Base-by-base conservation (phyloP, 2,888 invertebrate genomes). In the Philereme vetulata region DNA sequence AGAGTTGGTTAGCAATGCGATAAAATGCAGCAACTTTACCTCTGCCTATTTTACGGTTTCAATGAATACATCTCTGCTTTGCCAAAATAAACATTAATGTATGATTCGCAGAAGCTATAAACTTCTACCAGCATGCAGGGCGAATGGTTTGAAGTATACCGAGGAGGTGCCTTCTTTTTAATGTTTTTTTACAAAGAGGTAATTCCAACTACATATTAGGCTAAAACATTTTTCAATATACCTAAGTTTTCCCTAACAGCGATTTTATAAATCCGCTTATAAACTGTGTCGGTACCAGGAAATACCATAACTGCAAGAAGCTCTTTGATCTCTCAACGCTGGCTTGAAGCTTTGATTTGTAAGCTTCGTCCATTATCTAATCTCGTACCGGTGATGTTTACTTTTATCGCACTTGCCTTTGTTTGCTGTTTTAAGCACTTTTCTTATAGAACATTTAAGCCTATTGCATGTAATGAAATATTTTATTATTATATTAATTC, bases 281-380 rank as follows among this genome's bases (percentile, higher is more conserved):
- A 65, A 71, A 70, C 66, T 65, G 66, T 60, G 47, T 52, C 40
- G 46, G 57, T 75, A 76, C 76, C 69, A 72, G 72, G 76, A 75
- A 75, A 61, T n/a, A n/a, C 52, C 74, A 74, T 72, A 69, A 64
- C 51, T 52, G 51, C 53, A 42, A 53, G 11, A 67, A 59, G 64
- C 57, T 61, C 61, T 70, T 70, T 70, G 67, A 70, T 67, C 66
- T 65, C 58, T 21, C 34, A 52, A 46, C 49, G 50, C 48, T 48
- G 49, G 55, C 61, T 36, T 45, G 58, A 52, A 54, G 58, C 56
- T 63, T 62, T 62, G 62, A 60, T 66, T 56, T 45, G 64, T 64
- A 50, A 58, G 57, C 63, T 49, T 55, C 49, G 48, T 47, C 44
- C 57, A 58, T 59, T 55, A 50, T 56, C 65, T 66, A 66, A 65